Base-by-base conservation (phyloP, 1,140 invertebrate genomes). In the Pogonomyrmex californicus region DNA sequence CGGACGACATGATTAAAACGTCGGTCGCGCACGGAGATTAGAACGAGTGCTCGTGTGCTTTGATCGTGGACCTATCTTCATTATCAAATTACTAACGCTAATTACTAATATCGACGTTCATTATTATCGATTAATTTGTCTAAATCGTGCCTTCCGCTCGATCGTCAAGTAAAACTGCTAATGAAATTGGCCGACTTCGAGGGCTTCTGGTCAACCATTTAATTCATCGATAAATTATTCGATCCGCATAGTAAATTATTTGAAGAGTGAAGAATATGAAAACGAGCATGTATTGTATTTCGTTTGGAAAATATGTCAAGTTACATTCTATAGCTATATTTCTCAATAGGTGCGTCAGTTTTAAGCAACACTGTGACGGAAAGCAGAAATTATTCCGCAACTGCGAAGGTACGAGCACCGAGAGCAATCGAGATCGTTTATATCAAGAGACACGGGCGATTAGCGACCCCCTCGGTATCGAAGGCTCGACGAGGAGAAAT, bases 31-130 rank as follows among this genome's bases (percentile, higher is more conserved):
- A 36, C 41, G 44, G 79, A 83, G 79, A 83, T 83, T 83, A 83
- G 79, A 83, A 83, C 79, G 79, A 83, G 79, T 83, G 79, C 65
- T 54, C 68, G 79, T 44, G 79, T 83, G 79, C 79, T 83, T 83
- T 83, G 79, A 83, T 83, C 79, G 44, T 56, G 68, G 54, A 47
- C 68, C 66, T 60, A 73, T 56, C 79, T 83, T 36, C 68, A 68
- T 75, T 83, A 83, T 75, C 68, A 56, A 83, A 83, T 83, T 83
- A 83, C 68, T 33, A 73, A 75, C 30, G 38, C 54, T 83, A 83
- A 73, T 83, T 75, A 83, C 56, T 44, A 41, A 60, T 83, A 75
- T 23, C 54, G 41, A 30, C 54, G 68, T 68, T 49, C 68, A 23
- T 83, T 83, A 83, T 49, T 73, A 60, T 75, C 54, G 79, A 83